These are phyloP conservation scores for Volucella zonaria DNA, from an alignment of 2,888 invertebrate genomes.

Conservation along the genomic window DNA sequence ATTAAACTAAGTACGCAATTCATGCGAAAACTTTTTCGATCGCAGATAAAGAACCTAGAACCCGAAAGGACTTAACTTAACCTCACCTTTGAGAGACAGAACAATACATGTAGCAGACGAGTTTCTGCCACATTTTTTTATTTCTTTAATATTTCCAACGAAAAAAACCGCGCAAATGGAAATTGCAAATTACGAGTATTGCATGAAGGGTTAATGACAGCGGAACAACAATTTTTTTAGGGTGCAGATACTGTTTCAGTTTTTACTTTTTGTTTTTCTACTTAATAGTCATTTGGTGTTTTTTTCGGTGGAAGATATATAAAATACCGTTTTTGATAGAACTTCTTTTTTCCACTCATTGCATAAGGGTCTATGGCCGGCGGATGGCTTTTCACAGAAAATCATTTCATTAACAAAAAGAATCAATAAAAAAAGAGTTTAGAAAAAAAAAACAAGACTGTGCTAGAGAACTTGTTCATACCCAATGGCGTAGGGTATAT, in stretches of 20 bases:
- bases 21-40: slow-evolving; percentile 56
- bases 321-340: slow-evolving; percentile 7
- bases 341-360: slow-evolving; percentile 44
- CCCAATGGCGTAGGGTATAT: too few species aligned
- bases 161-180: background rate
- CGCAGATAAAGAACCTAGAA: slow-evolving; percentile 29
- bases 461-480: background rate
- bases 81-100: too few species aligned
- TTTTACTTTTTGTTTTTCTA: too few species aligned
- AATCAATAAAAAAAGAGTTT: slow-evolving; percentile 44
- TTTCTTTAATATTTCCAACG: background rate
- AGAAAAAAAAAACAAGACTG: background rate
- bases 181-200: slow-evolving; percentile 35
- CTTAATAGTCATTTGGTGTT: background rate
- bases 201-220: slow-evolving; percentile 44
- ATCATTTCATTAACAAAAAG: slow-evolving; percentile 28
- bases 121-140: background rate
- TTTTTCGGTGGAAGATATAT: slow-evolving; percentile 15
- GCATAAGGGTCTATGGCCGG: slow-evolving; percentile 35
- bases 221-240: background rate
- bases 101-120: background rate
- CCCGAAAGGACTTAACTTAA: background rate
- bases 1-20: slow-evolving; percentile 52
- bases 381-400: slow-evolving; percentile 31
- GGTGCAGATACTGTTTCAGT: slow-evolving; percentile 28